Percentiles rank a stretch among this genome's conserved stretches.
Evolutionary conservation across 2,888 invertebrate species (phyloP).

Genomic region (Osmoderma eremita): DNA sequence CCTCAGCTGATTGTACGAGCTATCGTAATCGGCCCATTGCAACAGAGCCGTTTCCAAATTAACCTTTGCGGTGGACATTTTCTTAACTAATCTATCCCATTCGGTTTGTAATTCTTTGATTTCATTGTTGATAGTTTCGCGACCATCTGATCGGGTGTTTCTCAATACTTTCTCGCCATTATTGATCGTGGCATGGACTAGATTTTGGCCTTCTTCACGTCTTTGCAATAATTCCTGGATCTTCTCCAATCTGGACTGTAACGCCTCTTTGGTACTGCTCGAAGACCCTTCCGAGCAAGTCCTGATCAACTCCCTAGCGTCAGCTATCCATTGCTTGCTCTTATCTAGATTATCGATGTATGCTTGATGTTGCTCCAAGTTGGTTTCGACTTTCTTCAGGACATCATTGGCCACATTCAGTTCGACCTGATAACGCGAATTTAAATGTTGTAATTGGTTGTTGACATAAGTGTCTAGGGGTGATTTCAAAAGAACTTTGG

Average conservation of each 20-base stretch:
- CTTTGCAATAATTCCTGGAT: slow-evolving; percentile 82
- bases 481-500: slow-evolving; percentile 79
- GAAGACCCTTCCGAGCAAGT: slow-evolving; percentile 82
- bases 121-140: slow-evolving; percentile 86
- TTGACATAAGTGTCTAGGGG: slow-evolving; percentile 89
- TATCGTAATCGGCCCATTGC: slow-evolving; percentile 97
- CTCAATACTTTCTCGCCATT: slow-evolving; percentile 90
- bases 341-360: slow-evolving; percentile 81
- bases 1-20: slow-evolving; percentile 89
- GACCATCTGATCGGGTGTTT: slow-evolving; percentile 88
- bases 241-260: slow-evolving; percentile 82
- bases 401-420: slow-evolving; percentile 90
- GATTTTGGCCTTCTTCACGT: slow-evolving; percentile 87
- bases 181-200: slow-evolving; percentile 87
- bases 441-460: slow-evolving; percentile 85
- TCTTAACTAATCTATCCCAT: slow-evolving; percentile 91
- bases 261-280: slow-evolving; percentile 81
- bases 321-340: slow-evolving; percentile 86
- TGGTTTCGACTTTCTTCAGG: slow-evolving; percentile 88
- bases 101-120: slow-evolving; percentile 90
- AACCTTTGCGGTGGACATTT: slow-evolving; percentile 91
- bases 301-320: slow-evolving; percentile 84
- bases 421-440: slow-evolving; percentile 89
- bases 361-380: slow-evolving; percentile 84
- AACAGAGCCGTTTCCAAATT: slow-evolving; percentile 88